Evolutionary conservation across 1,140 invertebrate genomes (phyloP), one percentile per base, ranked within the genome.

Genomic region (Pogonomyrmex californicus): DNA sequence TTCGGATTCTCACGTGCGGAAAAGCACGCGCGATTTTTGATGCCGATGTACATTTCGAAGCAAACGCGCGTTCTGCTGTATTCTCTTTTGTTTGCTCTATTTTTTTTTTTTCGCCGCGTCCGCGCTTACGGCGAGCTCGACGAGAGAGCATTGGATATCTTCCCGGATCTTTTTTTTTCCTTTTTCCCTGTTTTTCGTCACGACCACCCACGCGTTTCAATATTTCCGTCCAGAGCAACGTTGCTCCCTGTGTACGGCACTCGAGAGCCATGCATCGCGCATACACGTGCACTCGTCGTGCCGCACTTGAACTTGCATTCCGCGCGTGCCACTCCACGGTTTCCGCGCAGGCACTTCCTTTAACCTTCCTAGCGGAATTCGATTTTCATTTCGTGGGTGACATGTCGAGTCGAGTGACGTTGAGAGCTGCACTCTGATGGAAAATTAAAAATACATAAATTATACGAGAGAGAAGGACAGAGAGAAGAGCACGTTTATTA

Each of bases 261-360:
- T 81, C 49, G 76, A 86, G 63, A 47, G 30, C 38, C 12, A 7
- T 51, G 56, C 71, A 49, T 79, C 47, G 44, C n/a, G 44, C 33
- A 79, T 79, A 38, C 12, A 68, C n/a, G 63, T 30, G 63, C 12
- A 51, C 78, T 82, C 51, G 68, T 86, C 44, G 36, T 51, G 36
- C 56, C 66, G 17, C 41, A 65, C 86, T 87, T 83, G 79, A 87
- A 87, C 86, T 83, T 73, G 58, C 79, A 87, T 83, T 83, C 56
- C 66, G 17, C 47, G 47, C 68, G 17, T 65, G 56, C 79, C 79
- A 75, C 79, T 85, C 36, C 12, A 66, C 41, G 54, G 36, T 86
- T 86, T 83, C 44, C 41, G 30, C 51, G 41, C 76, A 62, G 23
- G 14, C 30, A 86, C 47, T 86, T 79, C 62, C 75, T 66, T 86